Percentiles rank a stretch among this genome's conserved stretches.
Evolutionary conservation across 1,140 invertebrate species (phyloP).

Genomic region (Drosophila carrolli): DNA sequence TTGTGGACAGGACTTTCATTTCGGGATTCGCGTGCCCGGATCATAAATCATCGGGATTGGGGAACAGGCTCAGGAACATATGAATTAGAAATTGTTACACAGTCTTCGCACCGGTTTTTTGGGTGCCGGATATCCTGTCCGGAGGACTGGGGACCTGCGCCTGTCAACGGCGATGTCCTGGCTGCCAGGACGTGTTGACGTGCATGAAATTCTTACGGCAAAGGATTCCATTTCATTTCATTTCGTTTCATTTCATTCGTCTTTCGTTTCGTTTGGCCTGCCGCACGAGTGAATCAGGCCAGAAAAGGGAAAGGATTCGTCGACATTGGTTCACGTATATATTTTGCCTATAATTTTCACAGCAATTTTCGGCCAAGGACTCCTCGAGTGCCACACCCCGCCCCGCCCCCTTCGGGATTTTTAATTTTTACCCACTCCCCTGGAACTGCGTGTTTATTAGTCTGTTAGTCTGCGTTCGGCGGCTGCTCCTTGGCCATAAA

Average conservation of each 20-base stretch:
- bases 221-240: constrained; percentile 77
- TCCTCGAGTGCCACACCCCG: background rate
- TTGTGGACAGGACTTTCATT: constrained; percentile 58
- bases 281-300: constrained; percentile 66
- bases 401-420: constrained; percentile 7
- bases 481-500: constrained; percentile 65
- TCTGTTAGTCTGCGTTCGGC: constrained; percentile 75
- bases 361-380: constrained; percentile 41
- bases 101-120: constrained; percentile 19
- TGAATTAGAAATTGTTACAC: constrained; percentile 80
- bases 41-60: constrained; percentile 70
- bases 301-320: constrained; percentile 34
- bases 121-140: constrained; percentile 24
- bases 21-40: constrained; percentile 67
- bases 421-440: constrained; percentile 32
- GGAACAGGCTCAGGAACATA: constrained; percentile 59
- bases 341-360: constrained; percentile 58
- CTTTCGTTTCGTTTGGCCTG: constrained; percentile 51
- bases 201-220: constrained; percentile 81
- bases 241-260: constrained; percentile 51
- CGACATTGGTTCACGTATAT: constrained; percentile 57
- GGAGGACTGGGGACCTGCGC: constrained; percentile 4
- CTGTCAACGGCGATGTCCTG: constrained; percentile 67
- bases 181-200: constrained; percentile 74
- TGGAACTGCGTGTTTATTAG: constrained; percentile 61